Percentiles rank a stretch among this genome's conserved stretches.
These are phyloP conservation scores for Calephelis nemesis DNA, from an alignment of 1,140 invertebrate genomes.

Conservation along the genomic window DNA sequence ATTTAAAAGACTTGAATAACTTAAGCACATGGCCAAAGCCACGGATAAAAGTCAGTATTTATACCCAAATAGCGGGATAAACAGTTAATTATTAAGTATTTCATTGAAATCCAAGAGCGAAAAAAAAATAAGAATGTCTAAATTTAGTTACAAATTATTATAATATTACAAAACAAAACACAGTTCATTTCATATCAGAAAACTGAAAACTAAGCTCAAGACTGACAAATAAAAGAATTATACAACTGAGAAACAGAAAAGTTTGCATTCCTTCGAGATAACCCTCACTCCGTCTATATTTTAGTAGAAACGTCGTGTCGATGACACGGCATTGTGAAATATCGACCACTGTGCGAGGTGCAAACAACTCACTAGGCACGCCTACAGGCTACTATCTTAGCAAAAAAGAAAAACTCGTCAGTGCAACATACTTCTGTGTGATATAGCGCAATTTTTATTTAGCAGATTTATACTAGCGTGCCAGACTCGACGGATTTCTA, in stretches of 20 bases:
- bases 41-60: too few species aligned
- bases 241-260: conserved; percentile 45
- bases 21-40: too few species aligned
- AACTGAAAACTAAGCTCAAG: conserved; percentile 7
- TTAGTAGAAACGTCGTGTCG: conserved; percentile 58
- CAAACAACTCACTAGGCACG: conserved; percentile 75
- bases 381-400: conserved; percentile 64
- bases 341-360: conserved; percentile 75
- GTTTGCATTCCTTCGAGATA: conserved; percentile 51
- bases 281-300: conserved; percentile 50
- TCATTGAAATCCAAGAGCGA: too few species aligned
- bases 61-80: too few species aligned
- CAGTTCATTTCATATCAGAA: neutral
- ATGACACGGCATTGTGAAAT: conserved; percentile 68
- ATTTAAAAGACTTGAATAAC: too few species aligned
- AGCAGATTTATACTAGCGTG: conserved; percentile 65
- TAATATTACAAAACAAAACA: neutral
- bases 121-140: too few species aligned
- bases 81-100: too few species aligned
- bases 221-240: conserved; percentile 30
- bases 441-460: conserved; percentile 77
- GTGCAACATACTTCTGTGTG: conserved; percentile 50
- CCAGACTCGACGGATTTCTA: conserved; percentile 11
- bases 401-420: conserved; percentile 61
- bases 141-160: neutral